Percentiles rank a stretch among this genome's conserved stretches.
Conservation (phyloP, 1,140 invertebrate species). For the Trissolcus basalis region DNA sequence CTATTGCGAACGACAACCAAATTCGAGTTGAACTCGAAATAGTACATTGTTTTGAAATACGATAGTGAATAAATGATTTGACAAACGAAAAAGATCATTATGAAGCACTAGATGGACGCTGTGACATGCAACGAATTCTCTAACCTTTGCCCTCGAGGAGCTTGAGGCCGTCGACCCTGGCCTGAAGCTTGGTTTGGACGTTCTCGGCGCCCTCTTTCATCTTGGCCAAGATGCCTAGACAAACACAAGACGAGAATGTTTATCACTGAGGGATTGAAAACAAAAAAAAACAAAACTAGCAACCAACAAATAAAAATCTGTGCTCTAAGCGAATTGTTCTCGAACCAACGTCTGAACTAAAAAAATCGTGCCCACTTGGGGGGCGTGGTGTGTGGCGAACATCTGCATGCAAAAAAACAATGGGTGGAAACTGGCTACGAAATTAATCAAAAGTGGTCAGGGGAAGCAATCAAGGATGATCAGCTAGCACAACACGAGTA, state of each 20-base stretch:
- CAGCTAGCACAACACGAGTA: background rate
- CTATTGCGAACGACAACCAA: too few species aligned
- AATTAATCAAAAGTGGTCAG: too few species aligned
- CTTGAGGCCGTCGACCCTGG: slow-evolving; percentile 86
- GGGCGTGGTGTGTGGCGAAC: background rate
- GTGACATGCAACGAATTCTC: slow-evolving; percentile 65
- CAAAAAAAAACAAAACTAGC: background rate
- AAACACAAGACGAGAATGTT: slow-evolving; percentile 58
- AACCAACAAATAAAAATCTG: slow-evolving; percentile 8
- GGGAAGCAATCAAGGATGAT: slow-evolving; percentile 1
- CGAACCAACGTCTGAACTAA: too few species aligned
- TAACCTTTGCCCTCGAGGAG: slow-evolving; percentile 80
- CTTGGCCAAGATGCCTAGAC: slow-evolving; percentile 89
- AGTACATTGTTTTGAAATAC: too few species aligned
- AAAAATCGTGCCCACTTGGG: too few species aligned
- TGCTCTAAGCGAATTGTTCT: slow-evolving; percentile 12
- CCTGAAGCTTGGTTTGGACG: slow-evolving; percentile 94
- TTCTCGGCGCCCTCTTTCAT: slow-evolving; percentile 97
- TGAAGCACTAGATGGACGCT: slow-evolving; percentile 12
- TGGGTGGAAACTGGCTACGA: too few species aligned
- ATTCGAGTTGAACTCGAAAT: too few species aligned
- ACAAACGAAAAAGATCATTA: too few species aligned
- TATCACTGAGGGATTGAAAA: slow-evolving; percentile 9
- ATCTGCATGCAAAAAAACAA: slow-evolving; percentile 13
- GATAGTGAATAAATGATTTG: too few species aligned